Percentiles rank a stretch among this genome's conserved stretches.
Conservation (phyloP, 2,888 invertebrate species). For the Galeruca laticollis region DNA sequence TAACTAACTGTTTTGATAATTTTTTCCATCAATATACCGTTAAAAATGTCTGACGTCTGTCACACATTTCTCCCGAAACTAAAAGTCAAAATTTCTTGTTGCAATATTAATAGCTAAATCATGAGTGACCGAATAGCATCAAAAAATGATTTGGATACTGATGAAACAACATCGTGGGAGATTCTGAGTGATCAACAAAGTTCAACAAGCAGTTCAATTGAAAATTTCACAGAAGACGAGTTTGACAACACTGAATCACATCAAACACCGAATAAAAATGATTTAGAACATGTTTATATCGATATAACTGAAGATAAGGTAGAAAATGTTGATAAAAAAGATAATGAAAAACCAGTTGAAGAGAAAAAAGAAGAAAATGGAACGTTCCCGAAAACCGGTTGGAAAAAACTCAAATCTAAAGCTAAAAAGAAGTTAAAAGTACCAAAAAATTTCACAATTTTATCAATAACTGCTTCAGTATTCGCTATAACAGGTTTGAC, state of each 20-base stretch:
- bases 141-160: conserved; percentile 55
- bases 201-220: conserved; percentile 37
- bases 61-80: conserved; percentile 35
- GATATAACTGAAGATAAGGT: conserved; percentile 15
- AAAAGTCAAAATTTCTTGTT: conserved; percentile 44
- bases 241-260: conserved; percentile 20
- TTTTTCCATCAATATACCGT: conserved; percentile 27
- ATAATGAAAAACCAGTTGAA: conserved; percentile 5
- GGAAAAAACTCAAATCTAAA: conserved; percentile 28
- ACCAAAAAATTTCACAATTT: conserved; percentile 4
- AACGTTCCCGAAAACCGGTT: neutral
- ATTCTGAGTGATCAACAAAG: conserved; percentile 41
- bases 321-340: conserved; percentile 18
- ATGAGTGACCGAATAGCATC: conserved; percentile 45
- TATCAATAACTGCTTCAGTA: conserved; percentile 27
- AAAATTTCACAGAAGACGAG: conserved; percentile 33
- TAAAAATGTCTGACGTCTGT: conserved; percentile 38
- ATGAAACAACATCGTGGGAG: conserved; percentile 59
- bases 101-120: conserved; percentile 35
- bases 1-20: neutral
- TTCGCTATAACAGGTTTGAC: conserved; percentile 31
- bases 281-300: conserved; percentile 31
- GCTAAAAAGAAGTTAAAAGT: conserved; percentile 13
- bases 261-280: neutral
- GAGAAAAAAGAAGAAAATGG: conserved; percentile 13